Percentiles rank a stretch among this genome's conserved stretches.
Conservation (phyloP, 2,113 vertebrate species). For the Thalassarche chlororhynchos region DNA sequence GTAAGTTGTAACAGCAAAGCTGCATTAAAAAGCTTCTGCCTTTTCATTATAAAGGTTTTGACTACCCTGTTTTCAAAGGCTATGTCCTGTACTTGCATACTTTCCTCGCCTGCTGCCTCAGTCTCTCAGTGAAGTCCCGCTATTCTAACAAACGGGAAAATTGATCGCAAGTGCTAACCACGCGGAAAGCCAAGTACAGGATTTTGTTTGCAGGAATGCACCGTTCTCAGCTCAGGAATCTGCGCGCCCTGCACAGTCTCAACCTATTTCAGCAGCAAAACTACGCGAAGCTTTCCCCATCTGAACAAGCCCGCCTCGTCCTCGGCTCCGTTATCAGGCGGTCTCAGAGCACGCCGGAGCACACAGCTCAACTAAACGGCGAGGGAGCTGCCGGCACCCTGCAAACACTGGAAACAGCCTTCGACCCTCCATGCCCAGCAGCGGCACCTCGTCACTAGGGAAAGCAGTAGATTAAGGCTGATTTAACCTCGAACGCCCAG, state of each 20-base stretch:
- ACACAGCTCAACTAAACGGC: background rate
- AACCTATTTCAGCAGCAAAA: background rate
- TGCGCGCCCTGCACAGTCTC: fast-evolving
- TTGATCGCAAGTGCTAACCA: fast-evolving
- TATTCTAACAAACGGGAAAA: background rate
- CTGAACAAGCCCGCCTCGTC: background rate
- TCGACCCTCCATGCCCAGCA: background rate
- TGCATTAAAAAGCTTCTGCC: background rate
- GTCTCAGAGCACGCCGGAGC: background rate
- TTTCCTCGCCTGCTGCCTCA: background rate
- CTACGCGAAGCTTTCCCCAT: fast-evolving
- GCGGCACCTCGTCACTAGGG: background rate
- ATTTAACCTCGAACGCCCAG: background rate
- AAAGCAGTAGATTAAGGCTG: background rate
- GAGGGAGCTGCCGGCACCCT: background rate
- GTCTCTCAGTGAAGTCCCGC: background rate
- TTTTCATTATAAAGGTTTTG: background rate
- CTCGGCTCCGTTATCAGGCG: background rate
- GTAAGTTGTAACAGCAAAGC: background rate
- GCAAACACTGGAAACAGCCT: background rate
- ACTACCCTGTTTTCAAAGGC: background rate
- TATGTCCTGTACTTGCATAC: fast-evolving
- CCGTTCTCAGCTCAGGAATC: background rate
- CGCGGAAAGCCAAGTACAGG: fast-evolving
- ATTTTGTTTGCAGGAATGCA: background rate